Percentiles rank a stretch among this genome's conserved stretches.
Conservation (phyloP, 2,888 invertebrate species). For the Orthosia incerta region DNA sequence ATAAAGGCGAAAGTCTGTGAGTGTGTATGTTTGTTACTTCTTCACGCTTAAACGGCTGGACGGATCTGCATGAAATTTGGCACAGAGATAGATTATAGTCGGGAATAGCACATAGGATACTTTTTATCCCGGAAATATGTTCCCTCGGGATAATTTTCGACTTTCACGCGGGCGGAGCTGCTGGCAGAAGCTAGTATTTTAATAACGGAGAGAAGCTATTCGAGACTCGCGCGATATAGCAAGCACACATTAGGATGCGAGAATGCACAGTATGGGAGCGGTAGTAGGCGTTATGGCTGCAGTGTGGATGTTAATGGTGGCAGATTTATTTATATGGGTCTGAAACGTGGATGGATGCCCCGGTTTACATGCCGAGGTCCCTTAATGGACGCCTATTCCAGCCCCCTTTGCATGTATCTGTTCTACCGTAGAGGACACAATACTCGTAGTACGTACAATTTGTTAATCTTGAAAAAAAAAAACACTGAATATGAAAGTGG, state of each 20-base stretch:
- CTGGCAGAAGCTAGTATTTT: too few relatives aligned
- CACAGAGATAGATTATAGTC: too few relatives aligned
- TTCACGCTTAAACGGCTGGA: too few relatives aligned
- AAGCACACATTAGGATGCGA: conserved; percentile 23
- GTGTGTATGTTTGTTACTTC: too few relatives aligned
- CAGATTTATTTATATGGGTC: conserved; percentile 48
- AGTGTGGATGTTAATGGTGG: conserved; percentile 40
- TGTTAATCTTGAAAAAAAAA: neutral
- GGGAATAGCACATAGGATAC: too few relatives aligned
- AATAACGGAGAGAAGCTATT: conserved; percentile 35
- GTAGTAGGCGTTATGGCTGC: conserved; percentile 41
- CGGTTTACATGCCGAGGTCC: conserved; percentile 22
- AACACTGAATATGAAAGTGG: neutral
- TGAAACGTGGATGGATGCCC: conserved; percentile 23
- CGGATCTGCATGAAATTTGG: too few relatives aligned
- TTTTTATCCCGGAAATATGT: too few relatives aligned
- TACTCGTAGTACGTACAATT: neutral
- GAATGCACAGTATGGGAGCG: conserved; percentile 27
- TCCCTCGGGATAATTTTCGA: too few relatives aligned
- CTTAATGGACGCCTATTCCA: conserved; percentile 19
- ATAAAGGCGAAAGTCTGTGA: too few relatives aligned
- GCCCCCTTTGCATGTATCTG: neutral
- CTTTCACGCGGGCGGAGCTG: too few relatives aligned
- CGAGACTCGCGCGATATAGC: conserved; percentile 16
- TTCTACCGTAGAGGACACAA: neutral